Conservation (phyloP, 2,113 vertebrate species). For the Panthera uncia region DNA sequence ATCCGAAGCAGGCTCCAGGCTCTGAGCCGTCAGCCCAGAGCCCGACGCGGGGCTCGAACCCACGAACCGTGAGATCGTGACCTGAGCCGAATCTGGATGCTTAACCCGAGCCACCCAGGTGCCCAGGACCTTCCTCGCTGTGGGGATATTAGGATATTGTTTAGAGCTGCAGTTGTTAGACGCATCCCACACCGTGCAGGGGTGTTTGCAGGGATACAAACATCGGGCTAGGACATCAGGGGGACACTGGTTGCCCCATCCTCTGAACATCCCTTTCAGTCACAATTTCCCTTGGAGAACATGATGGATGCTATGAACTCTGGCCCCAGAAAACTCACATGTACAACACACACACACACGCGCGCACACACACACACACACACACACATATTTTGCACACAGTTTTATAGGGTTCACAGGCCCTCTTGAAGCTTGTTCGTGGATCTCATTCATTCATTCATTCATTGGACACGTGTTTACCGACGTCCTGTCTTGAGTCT, state of each 20-base stretch:
- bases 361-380: too few relatives aligned
- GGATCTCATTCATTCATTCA: background rate
- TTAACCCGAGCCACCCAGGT: too few relatives aligned
- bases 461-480: background rate
- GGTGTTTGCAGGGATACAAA: background rate
- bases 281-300: background rate
- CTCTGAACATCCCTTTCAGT: background rate
- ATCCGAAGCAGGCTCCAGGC: too few relatives aligned
- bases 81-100: too few relatives aligned
- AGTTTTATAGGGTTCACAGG: background rate
- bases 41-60: too few relatives aligned
- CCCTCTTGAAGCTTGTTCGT: background rate
- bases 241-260: background rate
- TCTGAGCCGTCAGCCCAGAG: too few relatives aligned
- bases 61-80: too few relatives aligned
- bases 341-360: too few relatives aligned
- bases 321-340: background rate
- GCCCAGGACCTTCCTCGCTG: too few relatives aligned
- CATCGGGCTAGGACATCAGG: background rate
- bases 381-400: background rate
- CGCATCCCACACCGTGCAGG: accelerated
- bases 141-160: background rate
- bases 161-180: background rate
- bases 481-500: background rate
- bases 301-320: background rate